Evolutionary conservation across 2,797 vertebrate species (phyloP).

Genomic region (Adrianichthys oophorus): DNA sequence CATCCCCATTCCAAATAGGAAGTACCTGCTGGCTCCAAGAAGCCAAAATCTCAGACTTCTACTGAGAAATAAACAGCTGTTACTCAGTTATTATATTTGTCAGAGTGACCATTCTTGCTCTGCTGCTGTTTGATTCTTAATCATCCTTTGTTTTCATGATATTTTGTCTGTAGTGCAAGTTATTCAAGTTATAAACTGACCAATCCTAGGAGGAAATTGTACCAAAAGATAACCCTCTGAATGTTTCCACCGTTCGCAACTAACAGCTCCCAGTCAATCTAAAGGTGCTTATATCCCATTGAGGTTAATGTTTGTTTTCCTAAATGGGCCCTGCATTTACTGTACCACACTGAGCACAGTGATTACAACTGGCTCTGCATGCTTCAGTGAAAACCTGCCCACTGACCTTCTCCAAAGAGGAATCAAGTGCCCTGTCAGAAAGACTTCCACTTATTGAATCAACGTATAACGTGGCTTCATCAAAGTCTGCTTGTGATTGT

Average conservation of each 20-base stretch:
- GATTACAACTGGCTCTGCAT: constrained; percentile 53
- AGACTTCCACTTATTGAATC: constrained; percentile 63
- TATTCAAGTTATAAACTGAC: too few species aligned
- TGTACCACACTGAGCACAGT: constrained; percentile 40
- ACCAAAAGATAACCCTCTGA: neutral
- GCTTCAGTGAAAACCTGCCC: constrained; percentile 55
- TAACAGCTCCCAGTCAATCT: constrained; percentile 28
- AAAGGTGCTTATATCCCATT: constrained; percentile 28
- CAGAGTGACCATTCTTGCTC: too few species aligned
- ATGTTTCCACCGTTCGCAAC: constrained; percentile 20
- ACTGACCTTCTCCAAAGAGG: constrained; percentile 70
- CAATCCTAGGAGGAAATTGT: too few species aligned
- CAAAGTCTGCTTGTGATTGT: constrained; percentile 24
- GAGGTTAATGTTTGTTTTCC: constrained; percentile 65
- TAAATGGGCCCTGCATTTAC: constrained; percentile 59
- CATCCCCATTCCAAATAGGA: too few species aligned
- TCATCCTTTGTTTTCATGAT: too few species aligned
- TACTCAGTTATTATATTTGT: too few species aligned
- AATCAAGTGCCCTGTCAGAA: constrained; percentile 66
- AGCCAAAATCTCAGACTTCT: too few species aligned
- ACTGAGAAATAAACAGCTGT: too few species aligned
- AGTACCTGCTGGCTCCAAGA: too few species aligned
- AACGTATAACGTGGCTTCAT: constrained; percentile 40
- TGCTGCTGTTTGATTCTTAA: too few species aligned
- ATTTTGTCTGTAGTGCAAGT: too few species aligned